Conservation (phyloP, 1,140 invertebrate species). For the Helicoverpa zea region DNA sequence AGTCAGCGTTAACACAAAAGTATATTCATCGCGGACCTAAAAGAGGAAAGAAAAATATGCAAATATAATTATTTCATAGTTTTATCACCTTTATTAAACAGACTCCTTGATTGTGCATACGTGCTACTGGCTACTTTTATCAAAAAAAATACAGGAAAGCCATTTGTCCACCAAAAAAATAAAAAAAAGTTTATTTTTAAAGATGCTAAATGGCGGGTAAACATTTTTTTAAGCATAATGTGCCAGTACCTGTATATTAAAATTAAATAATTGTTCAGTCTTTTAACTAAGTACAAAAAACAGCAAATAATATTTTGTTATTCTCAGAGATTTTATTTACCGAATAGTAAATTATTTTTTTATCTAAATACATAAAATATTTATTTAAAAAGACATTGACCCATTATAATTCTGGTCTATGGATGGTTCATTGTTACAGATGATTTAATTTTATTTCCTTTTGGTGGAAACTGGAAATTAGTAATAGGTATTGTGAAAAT, state of each 20-base stretch:
- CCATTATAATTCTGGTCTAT: no score
- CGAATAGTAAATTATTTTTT: no score
- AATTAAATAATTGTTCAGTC: background rate
- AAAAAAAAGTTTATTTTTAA: background rate
- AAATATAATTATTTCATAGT: no score
- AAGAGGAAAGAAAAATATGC: slow-evolving; percentile 52
- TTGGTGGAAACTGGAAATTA: background rate
- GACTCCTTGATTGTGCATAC: background rate
- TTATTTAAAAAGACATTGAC: background rate
- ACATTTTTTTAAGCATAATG: background rate
- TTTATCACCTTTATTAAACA: no score
- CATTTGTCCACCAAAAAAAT: background rate
- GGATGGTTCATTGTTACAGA: no score
- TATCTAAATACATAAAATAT: background rate
- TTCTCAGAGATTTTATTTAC: no score
- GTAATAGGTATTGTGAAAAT: background rate
- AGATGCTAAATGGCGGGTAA: background rate
- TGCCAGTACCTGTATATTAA: background rate
- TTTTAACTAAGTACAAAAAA: background rate
- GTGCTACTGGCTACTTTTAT: no score
- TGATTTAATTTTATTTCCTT: no score
- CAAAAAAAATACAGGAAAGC: background rate
- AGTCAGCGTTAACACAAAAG: slow-evolving; percentile 95
- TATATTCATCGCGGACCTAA: slow-evolving; percentile 94
- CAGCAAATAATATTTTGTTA: no score